Conservation (phyloP, 2,113 vertebrate genomes). For the Phainopepla nitens region DNA sequence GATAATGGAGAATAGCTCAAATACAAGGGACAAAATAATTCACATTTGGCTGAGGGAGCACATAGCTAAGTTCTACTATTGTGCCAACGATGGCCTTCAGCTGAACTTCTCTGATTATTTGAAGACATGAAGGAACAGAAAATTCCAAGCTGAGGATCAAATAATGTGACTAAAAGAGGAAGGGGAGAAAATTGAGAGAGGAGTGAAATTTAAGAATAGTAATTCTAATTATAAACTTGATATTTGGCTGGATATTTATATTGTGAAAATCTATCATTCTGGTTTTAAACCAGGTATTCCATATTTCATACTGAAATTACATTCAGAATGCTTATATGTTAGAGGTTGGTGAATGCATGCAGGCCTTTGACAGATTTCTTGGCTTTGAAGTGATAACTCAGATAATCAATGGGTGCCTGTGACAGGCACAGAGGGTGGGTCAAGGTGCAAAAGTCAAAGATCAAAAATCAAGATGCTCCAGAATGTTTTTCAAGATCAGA, state of each 20-base stretch:
- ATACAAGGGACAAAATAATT: background rate
- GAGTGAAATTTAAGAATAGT: background rate
- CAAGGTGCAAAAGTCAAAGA: background rate
- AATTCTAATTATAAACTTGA: background rate
- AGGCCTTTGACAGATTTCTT: background rate
- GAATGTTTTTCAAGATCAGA: background rate
- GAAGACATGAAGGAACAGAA: background rate
- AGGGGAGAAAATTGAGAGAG: background rate
- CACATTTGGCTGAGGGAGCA: background rate
- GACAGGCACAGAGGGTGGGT: background rate
- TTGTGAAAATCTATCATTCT: background rate
- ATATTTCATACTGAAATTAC: background rate
- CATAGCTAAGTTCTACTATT: background rate
- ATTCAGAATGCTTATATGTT: background rate
- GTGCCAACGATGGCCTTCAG: background rate
- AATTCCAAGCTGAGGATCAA: background rate
- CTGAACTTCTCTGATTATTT: background rate
- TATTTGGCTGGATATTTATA: background rate
- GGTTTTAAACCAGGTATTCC: background rate
- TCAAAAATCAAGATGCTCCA: background rate
- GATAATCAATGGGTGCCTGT: background rate
- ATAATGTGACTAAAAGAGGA: background rate
- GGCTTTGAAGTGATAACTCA: background rate
- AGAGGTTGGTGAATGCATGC: background rate
- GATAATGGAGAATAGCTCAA: background rate